These are phyloP conservation scores for Dasyprocta punctata DNA, from an alignment of 2,113 vertebrate species.

Conservation along the genomic window DNA sequence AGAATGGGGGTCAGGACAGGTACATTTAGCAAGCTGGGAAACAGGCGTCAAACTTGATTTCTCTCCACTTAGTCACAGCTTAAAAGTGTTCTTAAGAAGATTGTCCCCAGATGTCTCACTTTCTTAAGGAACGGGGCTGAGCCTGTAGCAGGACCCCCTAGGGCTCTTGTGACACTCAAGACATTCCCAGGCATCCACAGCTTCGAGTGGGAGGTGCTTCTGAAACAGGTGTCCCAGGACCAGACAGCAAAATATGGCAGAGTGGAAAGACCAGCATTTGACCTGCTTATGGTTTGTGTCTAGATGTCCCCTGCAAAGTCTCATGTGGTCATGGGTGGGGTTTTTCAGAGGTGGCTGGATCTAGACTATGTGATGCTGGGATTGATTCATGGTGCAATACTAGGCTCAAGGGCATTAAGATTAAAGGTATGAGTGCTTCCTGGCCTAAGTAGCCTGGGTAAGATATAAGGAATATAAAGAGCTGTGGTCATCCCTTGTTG, in stretches of 20 bases:
- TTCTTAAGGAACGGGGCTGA: background rate
- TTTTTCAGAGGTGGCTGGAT: background rate
- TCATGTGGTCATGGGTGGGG: background rate
- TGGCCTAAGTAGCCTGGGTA: background rate
- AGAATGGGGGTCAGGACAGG: rapidly evolving
- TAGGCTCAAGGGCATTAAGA: background rate
- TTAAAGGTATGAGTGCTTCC: background rate
- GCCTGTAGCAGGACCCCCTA: background rate
- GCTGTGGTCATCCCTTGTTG: background rate
- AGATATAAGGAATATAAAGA: background rate
- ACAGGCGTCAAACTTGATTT: background rate
- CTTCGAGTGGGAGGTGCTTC: background rate
- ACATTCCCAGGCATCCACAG: background rate
- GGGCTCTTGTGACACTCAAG: background rate
- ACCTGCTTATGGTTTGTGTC: background rate
- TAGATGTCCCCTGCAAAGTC: background rate
- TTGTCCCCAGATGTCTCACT: rapidly evolving
- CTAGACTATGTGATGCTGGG: background rate
- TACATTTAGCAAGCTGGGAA: background rate
- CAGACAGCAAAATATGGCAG: background rate
- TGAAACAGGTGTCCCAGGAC: background rate
- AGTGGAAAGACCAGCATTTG: background rate
- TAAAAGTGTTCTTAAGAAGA: background rate
- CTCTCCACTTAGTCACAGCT: background rate
- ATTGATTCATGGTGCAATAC: background rate